Conservation (phyloP, 2,888 invertebrate genomes). For the Metellina segmentata region DNA sequence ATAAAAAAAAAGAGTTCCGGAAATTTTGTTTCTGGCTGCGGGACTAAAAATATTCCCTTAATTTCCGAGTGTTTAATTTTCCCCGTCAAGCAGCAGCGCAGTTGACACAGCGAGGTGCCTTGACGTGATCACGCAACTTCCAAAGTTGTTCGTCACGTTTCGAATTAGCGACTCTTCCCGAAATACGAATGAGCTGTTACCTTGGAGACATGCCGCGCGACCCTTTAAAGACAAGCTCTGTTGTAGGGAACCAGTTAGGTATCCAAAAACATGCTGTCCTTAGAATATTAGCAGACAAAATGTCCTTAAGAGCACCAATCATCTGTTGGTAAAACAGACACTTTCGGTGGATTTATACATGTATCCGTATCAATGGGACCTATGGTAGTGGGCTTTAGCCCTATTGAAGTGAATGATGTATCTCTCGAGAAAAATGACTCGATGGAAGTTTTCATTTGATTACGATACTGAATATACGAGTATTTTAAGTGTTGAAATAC, state of each 20-base stretch:
- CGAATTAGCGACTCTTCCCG: constrained; percentile 52
- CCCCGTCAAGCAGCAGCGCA: constrained; percentile 57
- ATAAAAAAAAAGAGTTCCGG: constrained; percentile 11
- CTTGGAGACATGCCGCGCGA: constrained; percentile 31
- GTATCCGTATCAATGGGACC: too few species aligned
- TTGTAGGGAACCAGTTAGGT: not conserved
- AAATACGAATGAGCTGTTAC: constrained; percentile 72
- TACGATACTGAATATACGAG: too few species aligned
- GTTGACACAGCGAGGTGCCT: constrained; percentile 72
- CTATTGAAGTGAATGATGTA: too few species aligned
- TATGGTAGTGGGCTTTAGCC: too few species aligned
- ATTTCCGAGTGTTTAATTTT: constrained; percentile 76
- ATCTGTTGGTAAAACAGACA: too few species aligned
- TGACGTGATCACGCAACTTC: constrained; percentile 65
- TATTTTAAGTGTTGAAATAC: too few species aligned
- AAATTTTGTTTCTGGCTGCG: constrained; percentile 56
- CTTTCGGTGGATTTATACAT: too few species aligned
- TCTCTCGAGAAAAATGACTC: too few species aligned
- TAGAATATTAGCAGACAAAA: not conserved
- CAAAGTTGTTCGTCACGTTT: constrained; percentile 58
- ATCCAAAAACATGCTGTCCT: not conserved
- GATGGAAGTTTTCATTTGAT: too few species aligned
- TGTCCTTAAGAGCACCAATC: too few species aligned
- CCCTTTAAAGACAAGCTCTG: constrained; percentile 6
- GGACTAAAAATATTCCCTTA: constrained; percentile 72